Evolutionary conservation across 2,888 invertebrate genomes (phyloP), one percentile per base, ranked within the genome.

Genomic region (Metalampra italica): DNA sequence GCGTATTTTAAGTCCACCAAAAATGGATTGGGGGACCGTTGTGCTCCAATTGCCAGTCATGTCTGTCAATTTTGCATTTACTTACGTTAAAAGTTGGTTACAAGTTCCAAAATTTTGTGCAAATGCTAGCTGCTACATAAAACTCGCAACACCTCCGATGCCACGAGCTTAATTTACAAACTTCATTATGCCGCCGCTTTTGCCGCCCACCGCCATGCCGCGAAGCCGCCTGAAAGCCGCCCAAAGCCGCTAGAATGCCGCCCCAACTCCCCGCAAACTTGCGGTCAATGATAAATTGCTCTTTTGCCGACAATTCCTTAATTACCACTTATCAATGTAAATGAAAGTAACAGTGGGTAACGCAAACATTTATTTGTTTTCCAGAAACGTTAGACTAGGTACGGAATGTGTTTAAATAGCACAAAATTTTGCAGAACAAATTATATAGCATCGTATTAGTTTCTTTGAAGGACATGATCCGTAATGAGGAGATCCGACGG

Each of bases 151-250:
- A 46, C 46, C 46, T 43, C 14, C 14, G 40, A 43, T 42, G 42
- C 36, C 29, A 13, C 39, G 15, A 51, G 59, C 63, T 62, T 64
- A 57, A 65, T 70, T 66, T 61, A 29, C 51, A 45, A 63, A 68
- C 61, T 68, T 64, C 59, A 60, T 66, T 57, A 62, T 48, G 51
- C 30, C 40, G 34, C 44, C 30, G 39, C 37, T 29, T 12, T 29
- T 34, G 37, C 38, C 45, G 15, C 44, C 34, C 29, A 36, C 29
- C 29, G 8, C 34, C 46, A 30, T n/a, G 36, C 9, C 36, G 9
- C 41, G 34, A 29, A 34, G 42, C 29, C 13, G 30, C 30, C 36
- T n/a, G 36, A 36, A 36, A n/a, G 36, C 36, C 29, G 29, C 29
- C 34, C n/a, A n/a, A 36, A n/a, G 29, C 14, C 29, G 12, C 29